Evolutionary conservation across 35 echinoderm and acorn worm species (phyloP), one percentile per base, ranked within the genome.

Genomic region (Strongylocentrotus purpuratus): DNA sequence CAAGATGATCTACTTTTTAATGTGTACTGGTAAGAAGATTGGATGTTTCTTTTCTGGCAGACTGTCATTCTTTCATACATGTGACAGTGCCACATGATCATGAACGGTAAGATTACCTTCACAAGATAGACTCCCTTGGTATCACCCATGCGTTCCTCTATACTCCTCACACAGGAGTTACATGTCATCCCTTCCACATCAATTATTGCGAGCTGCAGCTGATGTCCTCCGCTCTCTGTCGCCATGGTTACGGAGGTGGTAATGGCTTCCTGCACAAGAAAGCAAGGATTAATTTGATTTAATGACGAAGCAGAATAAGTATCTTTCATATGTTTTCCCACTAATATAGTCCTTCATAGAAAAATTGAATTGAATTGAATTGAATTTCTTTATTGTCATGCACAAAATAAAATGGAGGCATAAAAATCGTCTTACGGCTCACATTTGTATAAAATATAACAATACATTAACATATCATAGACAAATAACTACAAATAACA

Each of bases 121-220:
- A 94, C 58, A 59, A 94, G 58, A 48, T 55, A 31, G 13, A 94
- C 46, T 33, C 46, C 58, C 10, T 94, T 61, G 0, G 15, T 4
- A 58, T 55, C 46, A 48, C 92, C 92, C 48, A 94, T 45, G 13
- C 28, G 31, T 0, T 95, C 96, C 85, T 98, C 96, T 59, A 99
- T 99, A 12, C 95, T 95, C 46, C 95, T 88, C 10, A 99, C 98
- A 86, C 97, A 99, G 25, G 98, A 99, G 47, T 99, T 97, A 86
- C 98, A 98, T 8, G 98, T 99, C 98, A 99, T 99, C 45, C 98
- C 98, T 71, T 97, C 92, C 32, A 99, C 95, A 45, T 92, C 45
- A 65, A 99, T 97, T 31, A 99, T 86, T 18, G 88, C 97, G 12
- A 55, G 31, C 46, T 61, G 47, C 58, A 61, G n/a, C 45, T 58